Evolutionary conservation across 2,113 vertebrate species (phyloP).

Genomic region (Sinocyclocheilus rhinocerous): DNA sequence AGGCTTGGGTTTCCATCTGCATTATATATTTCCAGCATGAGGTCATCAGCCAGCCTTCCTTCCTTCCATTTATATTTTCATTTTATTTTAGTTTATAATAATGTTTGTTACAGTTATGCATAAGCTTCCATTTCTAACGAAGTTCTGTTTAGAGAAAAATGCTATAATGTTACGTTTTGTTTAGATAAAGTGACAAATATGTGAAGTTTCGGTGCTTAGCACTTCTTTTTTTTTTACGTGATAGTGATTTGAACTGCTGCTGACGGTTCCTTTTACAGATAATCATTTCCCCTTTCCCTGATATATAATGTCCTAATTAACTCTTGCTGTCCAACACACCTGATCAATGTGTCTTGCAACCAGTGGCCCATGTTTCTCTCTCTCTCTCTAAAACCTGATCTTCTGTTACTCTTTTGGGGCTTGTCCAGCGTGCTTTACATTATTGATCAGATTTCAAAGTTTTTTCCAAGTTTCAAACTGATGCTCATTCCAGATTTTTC

Average conservation of each 20-base stretch:
- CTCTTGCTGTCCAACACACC: background rate
- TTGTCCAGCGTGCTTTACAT: background rate
- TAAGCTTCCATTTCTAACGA: background rate
- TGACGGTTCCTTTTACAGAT: constrained; percentile 16
- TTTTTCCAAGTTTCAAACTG: background rate
- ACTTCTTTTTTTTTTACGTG: background rate
- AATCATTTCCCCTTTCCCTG: background rate
- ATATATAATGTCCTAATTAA: constrained; percentile 16
- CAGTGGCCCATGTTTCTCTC: background rate
- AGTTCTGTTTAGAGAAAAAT: background rate
- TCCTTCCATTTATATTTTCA: background rate
- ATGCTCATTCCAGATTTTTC: background rate
- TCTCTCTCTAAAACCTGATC: background rate
- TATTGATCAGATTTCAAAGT: constrained; percentile 18
- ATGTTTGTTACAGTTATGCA: background rate
- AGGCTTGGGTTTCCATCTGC: background rate
- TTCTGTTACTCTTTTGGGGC: constrained; percentile 15
- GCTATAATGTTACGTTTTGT: background rate
- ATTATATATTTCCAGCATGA: background rate
- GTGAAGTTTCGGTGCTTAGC: background rate
- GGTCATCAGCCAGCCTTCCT: background rate
- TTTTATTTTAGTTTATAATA: background rate
- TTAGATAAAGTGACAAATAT: background rate
- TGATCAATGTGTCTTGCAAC: constrained; percentile 13
- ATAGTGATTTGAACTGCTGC: background rate